Evolutionary conservation across 2,797 vertebrate species (phyloP), one percentile per base, ranked within the genome.

Genomic region (Salarias fasciatus): DNA sequence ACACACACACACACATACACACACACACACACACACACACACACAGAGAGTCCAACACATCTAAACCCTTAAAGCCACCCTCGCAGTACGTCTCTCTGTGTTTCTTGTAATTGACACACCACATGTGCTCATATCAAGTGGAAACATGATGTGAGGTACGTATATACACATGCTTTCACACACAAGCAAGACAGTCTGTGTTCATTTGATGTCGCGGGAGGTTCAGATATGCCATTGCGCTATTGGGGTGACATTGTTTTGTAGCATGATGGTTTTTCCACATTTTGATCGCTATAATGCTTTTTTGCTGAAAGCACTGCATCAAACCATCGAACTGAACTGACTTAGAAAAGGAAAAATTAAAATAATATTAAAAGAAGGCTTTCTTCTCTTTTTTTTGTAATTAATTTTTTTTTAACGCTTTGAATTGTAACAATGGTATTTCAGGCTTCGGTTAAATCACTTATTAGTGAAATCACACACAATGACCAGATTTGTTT

Each of bases 111-210:
- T 82, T 82, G 84, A 84, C 84, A 69, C 86, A 82, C 78, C 76
- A 77, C 84, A 90, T 88, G 88, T 83, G 86, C 82, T 88, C 72
- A 77, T 79, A 88, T 85, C 69, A 75, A 77, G 75, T 57, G 76
- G 76, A 88, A 82, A 84, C 71, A 77, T 57, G 76, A 84, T 83
- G 79, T 44, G 73, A 77, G 79, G 68, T 62, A 68, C 35, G 63
- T 46, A 58, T 49, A 50, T 44, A 3, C 24, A 24, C 18, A 24
- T 24, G 18, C 18, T 24, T 24, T 24, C 48, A 52, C 29, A 59
- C 9, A 15, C 5, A 48, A 50, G 57, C 65, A 30, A 24, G 44
- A 67, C 43, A 37, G 41, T 35, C 51, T 24, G 30, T 47, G 69
- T 63, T 60, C 46, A 3, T 58, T 54, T 56, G 24, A 69, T 31